A percentile compares a stretch with the other conserved stretches of the same genome.
phyloP scores from a whole-genome alignment of 2,113 vertebrate species.

The Climacteris rufus region DNA sequence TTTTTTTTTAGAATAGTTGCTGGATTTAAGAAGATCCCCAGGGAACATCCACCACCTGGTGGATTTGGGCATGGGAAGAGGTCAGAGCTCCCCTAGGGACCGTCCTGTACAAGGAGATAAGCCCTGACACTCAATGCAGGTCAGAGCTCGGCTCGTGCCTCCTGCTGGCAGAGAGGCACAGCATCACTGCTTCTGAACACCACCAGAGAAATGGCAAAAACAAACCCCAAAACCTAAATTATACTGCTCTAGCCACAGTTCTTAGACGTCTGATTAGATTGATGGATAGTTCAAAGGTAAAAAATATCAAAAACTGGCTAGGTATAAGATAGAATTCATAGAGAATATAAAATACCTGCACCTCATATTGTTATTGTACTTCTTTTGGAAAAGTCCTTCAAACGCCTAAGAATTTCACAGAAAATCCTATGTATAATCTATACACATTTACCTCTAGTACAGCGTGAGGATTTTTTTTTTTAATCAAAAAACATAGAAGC shows the following conservation, averaged over 20 bases:
- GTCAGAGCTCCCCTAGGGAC: neutral
- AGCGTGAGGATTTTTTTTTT: neutral
- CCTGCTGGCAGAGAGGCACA: neutral
- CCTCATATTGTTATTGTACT: neutral
- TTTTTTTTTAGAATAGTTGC: neutral
- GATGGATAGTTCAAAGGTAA: neutral
- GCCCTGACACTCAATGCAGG: too few relatives aligned
- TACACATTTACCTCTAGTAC: neutral
- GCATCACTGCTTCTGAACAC: neutral
- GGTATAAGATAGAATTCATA: neutral
- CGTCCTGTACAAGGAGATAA: accelerated
- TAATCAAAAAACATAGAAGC: neutral
- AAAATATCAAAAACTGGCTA: neutral
- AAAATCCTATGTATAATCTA: neutral
- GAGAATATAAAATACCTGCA: neutral
- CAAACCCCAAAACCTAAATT: neutral
- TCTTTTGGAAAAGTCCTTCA: neutral
- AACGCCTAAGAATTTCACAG: neutral
- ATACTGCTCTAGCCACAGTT: neutral
- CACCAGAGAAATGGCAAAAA: neutral
- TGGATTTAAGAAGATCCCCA: neutral
- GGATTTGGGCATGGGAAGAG: neutral
- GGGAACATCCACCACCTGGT: neutral
- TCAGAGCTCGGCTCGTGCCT: neutral
- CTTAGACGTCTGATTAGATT: neutral